Percentiles rank a stretch among this genome's conserved stretches.
These are phyloP conservation scores for Lithosia quadra DNA, from an alignment of 2,888 invertebrate species.

Conservation along the genomic window DNA sequence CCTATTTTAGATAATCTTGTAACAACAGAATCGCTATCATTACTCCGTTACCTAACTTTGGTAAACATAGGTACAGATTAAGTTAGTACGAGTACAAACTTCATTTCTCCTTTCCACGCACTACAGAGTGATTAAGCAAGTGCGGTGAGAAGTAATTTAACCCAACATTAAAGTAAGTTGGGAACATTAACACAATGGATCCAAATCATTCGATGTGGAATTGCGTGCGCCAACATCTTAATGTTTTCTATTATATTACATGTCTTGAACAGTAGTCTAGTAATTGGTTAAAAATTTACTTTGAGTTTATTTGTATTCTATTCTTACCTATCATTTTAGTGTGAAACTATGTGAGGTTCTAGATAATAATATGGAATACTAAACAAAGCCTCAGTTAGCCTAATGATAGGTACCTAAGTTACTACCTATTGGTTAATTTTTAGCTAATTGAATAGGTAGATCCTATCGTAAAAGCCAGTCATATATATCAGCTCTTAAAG, in stretches of 20 bases:
- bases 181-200: slow-evolving; percentile 43
- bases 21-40: neutral
- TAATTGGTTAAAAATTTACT: neutral
- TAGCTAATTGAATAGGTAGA: too few species aligned
- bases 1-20: too few species aligned
- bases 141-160: slow-evolving; percentile 44
- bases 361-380: too few species aligned
- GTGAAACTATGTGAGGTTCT: too few species aligned
- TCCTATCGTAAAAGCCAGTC: too few species aligned
- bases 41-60: neutral
- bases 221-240: slow-evolving; percentile 38
- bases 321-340: too few species aligned
- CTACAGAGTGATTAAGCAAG: slow-evolving; percentile 1
- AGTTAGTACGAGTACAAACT: neutral
- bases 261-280: neutral
- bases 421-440: too few species aligned
- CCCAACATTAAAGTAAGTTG: slow-evolving; percentile 38
- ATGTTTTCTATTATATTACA: neutral
- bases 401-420: too few species aligned
- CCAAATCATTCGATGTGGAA: slow-evolving; percentile 46
- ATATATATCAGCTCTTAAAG: too few species aligned
- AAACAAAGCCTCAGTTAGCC: too few species aligned
- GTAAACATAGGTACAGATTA: neutral
- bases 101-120: neutral
- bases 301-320: too few species aligned